Evolutionary conservation across 2,888 invertebrate genomes (phyloP).

Genomic region (Macrophya annulata): DNA sequence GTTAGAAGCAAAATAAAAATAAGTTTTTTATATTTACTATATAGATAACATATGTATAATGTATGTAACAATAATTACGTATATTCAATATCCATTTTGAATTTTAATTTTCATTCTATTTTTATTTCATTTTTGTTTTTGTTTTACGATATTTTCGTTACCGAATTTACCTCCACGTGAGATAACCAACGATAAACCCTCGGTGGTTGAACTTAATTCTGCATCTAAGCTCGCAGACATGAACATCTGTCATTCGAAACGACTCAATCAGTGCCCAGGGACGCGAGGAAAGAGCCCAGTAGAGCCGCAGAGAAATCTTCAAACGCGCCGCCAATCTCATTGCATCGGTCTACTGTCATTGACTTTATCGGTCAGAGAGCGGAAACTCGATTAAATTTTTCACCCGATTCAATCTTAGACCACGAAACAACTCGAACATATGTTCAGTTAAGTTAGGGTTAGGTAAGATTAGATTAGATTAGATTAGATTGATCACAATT

Average conservation of each 20-base stretch:
- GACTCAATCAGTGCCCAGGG: slow-evolving; percentile 48
- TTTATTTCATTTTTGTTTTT: neutral
- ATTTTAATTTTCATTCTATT: no score
- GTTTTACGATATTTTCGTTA: neutral
- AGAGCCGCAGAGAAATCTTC: slow-evolving; percentile 29
- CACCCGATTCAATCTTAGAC: slow-evolving; percentile 6
- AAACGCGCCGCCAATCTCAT: slow-evolving; percentile 50
- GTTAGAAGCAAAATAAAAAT: neutral
- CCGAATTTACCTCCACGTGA: slow-evolving; percentile 6
- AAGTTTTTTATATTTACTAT: neutral
- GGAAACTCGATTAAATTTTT: slow-evolving; percentile 39
- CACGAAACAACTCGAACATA: neutral
- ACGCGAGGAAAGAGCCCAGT: neutral
- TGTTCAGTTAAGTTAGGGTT: neutral
- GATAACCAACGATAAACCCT: neutral
- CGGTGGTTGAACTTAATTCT: neutral
- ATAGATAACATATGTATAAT: neutral
- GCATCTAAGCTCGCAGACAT: slow-evolving; percentile 24
- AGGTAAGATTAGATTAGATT: neutral
- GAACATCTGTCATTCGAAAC: slow-evolving; percentile 51
- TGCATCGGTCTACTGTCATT: slow-evolving; percentile 35
- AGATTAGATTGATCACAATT: neutral
- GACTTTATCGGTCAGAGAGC: slow-evolving; percentile 39
- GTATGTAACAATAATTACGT: neutral
- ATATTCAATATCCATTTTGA: neutral